Base-by-base conservation (phyloP, 2,888 invertebrate species). In the Pimpla rufipes region DNA sequence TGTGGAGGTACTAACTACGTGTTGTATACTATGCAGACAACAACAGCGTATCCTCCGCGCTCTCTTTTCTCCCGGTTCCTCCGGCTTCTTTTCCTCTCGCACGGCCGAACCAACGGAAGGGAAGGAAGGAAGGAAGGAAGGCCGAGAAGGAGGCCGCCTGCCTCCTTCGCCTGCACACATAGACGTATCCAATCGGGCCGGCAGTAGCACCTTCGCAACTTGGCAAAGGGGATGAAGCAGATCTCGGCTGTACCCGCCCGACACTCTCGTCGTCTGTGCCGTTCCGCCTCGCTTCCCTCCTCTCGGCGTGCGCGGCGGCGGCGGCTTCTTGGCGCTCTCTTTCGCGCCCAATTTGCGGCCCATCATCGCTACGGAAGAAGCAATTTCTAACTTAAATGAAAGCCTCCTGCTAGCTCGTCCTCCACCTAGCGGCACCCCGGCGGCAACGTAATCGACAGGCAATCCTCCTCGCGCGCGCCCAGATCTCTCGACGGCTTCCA, bases 381-480 rank as follows among this genome's bases (percentile, higher is more conserved):
- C 93, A 93, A 93, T 93, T 93, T 93, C 93, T 91, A 93, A 93
- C 92, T 93, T 93, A 92, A 93, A 93, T 93, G 93, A 92, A 92
- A 93, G 77, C 91, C 91, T 91, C 87, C 86, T 77, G 47, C 73
- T 52, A 62, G 76, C 42, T 64, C 64, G 67, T 75, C 68, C 70
- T 74, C 29, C 29, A 3, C 29, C 29, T 29, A 68, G 37, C 35
- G 16, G 64, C 13, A 42, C 40, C 42, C 59, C 62, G 47, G 77
- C 67, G 57, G 68, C 66, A 68, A 47, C 73, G 62, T 77, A 80
- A 83, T 83, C 77, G 83, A 83, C 80, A 83, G 77, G 83, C 80
- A 79, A 79, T 80, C 83, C 83, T 68, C 76, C 76, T 73, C 29
- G n/a, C 5, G 29, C 29, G 45, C 55, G 50, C 66, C 67, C 62